These are phyloP conservation scores for Phoenicopterus ruber DNA, from an alignment of 2,113 vertebrate species.

Conservation along the genomic window DNA sequence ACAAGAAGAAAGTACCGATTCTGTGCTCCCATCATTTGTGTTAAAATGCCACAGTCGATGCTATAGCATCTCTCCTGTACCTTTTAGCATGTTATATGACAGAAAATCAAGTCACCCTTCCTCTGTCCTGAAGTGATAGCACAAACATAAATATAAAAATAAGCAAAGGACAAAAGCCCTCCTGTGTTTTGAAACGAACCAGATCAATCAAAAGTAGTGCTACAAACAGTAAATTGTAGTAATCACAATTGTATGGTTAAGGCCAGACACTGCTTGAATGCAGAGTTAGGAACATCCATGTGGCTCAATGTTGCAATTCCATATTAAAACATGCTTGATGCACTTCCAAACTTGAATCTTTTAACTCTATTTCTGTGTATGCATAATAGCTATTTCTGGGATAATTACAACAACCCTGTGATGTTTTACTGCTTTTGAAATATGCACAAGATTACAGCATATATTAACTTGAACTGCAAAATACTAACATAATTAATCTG, in stretches of 20 bases:
- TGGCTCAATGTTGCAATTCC: neutral
- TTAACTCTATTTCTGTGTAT: neutral
- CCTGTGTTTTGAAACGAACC: neutral
- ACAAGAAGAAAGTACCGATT: neutral
- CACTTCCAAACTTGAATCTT: neutral
- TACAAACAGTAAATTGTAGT: neutral
- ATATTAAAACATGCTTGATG: neutral
- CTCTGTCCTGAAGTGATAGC: neutral
- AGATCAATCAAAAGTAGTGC: neutral
- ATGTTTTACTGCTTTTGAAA: neutral
- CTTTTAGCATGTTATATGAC: neutral
- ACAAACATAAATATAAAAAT: neutral
- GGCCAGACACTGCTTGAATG: neutral
- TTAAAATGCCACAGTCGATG: neutral
- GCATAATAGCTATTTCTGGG: neutral
- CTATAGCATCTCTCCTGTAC: neutral
- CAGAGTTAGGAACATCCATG: neutral
- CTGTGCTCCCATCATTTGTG: neutral
- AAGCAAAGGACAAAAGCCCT: neutral
- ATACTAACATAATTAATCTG: neutral
- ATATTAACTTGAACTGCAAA: neutral
- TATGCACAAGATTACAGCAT: neutral
- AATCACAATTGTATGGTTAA: neutral
- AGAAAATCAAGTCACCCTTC: neutral
- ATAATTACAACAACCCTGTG: neutral